Conservation (phyloP, 2,888 invertebrate genomes). For the Quadroppia sp. region DNA sequence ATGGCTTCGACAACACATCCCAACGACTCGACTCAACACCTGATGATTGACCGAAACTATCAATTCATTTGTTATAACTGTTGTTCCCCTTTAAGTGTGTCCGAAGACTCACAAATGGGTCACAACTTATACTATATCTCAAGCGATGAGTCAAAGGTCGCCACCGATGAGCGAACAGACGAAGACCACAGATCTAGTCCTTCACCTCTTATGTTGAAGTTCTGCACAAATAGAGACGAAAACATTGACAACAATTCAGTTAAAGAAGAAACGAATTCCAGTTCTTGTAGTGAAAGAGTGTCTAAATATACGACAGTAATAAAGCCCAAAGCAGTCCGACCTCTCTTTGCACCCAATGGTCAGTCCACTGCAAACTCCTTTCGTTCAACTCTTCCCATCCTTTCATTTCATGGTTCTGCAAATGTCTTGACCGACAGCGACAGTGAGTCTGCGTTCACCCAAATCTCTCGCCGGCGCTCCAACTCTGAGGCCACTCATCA, state of each 20-base stretch:
- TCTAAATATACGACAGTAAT: constrained; percentile 42
- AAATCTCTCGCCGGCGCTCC: constrained; percentile 23
- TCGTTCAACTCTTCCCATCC: constrained; percentile 1
- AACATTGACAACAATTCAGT: neutral
- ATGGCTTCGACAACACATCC: neutral
- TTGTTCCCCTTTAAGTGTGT: constrained; percentile 29
- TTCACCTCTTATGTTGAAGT: constrained; percentile 25
- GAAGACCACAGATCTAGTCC: constrained; percentile 12
- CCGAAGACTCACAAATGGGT: constrained; percentile 10
- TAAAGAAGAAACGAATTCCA: neutral
- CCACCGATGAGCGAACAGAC: neutral
- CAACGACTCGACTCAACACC: neutral
- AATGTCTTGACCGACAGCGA: constrained; percentile 16
- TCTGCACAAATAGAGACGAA: constrained; percentile 15
- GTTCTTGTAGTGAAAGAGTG: neutral
- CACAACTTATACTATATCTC: constrained; percentile 25
- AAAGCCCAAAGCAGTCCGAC: constrained; percentile 47
- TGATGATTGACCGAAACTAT: constrained; percentile 1
- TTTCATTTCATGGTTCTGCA: constrained; percentile 29
- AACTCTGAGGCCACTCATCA: constrained; percentile 34
- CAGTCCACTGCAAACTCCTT: neutral
- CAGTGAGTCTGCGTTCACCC: constrained; percentile 25
- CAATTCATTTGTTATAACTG: constrained; percentile 24
- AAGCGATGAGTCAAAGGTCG: neutral
- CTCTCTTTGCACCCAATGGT: neutral